A percentile compares a stretch with the other conserved stretches of the same genome.
These are phyloP conservation scores for Corydoras maculifer DNA, from an alignment of 2,113 vertebrate genomes.

Conservation along the genomic window DNA sequence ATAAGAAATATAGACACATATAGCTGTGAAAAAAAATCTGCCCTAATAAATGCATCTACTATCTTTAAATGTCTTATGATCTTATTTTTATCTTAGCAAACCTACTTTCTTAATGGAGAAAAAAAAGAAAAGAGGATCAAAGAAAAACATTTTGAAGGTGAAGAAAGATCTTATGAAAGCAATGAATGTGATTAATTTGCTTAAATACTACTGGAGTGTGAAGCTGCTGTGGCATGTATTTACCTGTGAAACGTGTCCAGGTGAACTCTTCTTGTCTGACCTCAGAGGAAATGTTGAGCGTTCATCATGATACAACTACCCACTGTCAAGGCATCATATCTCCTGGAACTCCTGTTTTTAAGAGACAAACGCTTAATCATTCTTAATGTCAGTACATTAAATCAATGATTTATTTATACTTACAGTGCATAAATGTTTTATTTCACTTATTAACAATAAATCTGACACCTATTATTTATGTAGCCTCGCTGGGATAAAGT, in stretches of 20 bases:
- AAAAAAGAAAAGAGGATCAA: too few relatives aligned
- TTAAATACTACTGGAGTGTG: constrained; percentile 10
- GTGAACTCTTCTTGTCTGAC: constrained; percentile 53
- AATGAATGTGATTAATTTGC: background rate
- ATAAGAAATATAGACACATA: too few relatives aligned
- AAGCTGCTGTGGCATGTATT: constrained; percentile 2
- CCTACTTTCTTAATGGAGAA: background rate
- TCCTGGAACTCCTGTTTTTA: constrained; percentile 38
- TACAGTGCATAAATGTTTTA: background rate
- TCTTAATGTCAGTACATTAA: background rate
- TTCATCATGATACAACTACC: constrained; percentile 48
- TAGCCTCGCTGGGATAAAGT: too few relatives aligned
- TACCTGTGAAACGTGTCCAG: constrained; percentile 64
- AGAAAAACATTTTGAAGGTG: background rate
- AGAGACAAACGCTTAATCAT: constrained; percentile 15
- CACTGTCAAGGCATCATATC: constrained; percentile 58
- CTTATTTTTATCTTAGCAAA: background rate
- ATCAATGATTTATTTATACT: background rate
- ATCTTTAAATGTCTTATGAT: too few relatives aligned
- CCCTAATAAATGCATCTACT: too few relatives aligned
- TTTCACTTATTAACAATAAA: background rate
- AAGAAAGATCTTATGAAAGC: background rate
- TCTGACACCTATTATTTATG: too few relatives aligned
- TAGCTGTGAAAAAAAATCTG: too few relatives aligned
- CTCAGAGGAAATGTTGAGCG: constrained; percentile 53